phyloP scores from a whole-genome alignment of 1,140 invertebrate genomes.

The Macrostomum lignano region DNA sequence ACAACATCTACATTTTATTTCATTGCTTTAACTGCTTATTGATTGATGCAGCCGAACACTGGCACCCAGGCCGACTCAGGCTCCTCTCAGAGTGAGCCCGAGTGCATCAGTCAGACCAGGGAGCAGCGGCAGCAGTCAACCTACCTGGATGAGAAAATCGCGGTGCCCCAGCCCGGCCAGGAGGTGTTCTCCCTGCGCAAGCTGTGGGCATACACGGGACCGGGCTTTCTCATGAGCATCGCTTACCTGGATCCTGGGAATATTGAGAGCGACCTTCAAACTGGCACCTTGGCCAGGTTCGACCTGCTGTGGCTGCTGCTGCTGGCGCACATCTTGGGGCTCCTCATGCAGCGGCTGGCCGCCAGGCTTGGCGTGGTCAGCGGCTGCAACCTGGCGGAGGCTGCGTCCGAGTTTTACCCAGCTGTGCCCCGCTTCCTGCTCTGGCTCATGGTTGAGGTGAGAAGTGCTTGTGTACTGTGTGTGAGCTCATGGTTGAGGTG shows the following conservation, averaged over 20 bases:
- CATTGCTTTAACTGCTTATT: too few relatives aligned
- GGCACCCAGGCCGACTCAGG: too few relatives aligned
- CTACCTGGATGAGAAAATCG: too few relatives aligned
- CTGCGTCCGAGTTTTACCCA: conserved; percentile 43
- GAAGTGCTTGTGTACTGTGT: conserved; percentile 20
- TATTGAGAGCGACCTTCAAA: conserved; percentile 64
- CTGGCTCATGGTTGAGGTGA: conserved; percentile 76
- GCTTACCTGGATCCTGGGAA: conserved; percentile 73
- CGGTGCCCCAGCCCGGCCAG: too few relatives aligned
- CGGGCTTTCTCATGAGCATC: conserved; percentile 69
- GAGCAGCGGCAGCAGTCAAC: too few relatives aligned
- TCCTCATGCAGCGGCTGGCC: conserved; percentile 54
- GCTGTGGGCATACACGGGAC: conserved; percentile 69
- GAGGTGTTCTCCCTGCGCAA: conserved; percentile 65
- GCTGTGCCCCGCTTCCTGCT: conserved; percentile 44
- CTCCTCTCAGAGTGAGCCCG: too few relatives aligned
- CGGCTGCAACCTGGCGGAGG: conserved; percentile 31
- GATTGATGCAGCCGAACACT: too few relatives aligned
- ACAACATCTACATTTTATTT: too few relatives aligned
- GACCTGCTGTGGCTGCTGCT: conserved; percentile 65
- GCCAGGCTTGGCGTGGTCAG: conserved; percentile 53
- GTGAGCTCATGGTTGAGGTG: too few relatives aligned
- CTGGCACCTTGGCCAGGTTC: conserved; percentile 46
- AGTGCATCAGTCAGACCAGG: too few relatives aligned
- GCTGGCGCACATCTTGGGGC: conserved; percentile 48